These are phyloP conservation scores for Sebastes diaconus DNA, from an alignment of 2,797 vertebrate genomes.

Conservation along the genomic window DNA sequence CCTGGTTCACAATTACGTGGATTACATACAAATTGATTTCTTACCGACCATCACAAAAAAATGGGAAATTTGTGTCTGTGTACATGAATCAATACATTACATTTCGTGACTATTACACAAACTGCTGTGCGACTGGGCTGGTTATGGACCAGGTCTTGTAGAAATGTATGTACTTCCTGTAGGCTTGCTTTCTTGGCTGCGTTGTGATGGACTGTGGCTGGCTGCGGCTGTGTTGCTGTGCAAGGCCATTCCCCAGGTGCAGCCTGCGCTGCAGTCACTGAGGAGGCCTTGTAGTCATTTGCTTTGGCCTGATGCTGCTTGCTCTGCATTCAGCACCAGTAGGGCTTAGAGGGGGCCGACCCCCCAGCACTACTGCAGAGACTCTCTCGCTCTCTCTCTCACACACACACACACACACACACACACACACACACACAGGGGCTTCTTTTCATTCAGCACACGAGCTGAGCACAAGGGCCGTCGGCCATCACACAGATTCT, in stretches of 20 bases:
- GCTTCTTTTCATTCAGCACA: slow-evolving; percentile 77
- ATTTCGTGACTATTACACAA: too few species aligned
- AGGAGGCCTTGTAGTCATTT: slow-evolving; percentile 81
- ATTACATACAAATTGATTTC: too few species aligned
- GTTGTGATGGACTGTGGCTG: slow-evolving; percentile 25
- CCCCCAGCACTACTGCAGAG: slow-evolving; percentile 67
- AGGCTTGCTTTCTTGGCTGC: slow-evolving; percentile 11
- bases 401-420: neutral
- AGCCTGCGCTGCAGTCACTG: slow-evolving; percentile 78
- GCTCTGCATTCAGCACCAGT: slow-evolving; percentile 78
- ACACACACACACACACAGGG: slow-evolving; percentile 16
- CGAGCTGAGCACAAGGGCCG: slow-evolving; percentile 63
- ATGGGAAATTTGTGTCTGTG: too few species aligned
- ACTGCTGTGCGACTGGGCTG: too few species aligned
- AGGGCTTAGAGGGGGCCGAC: slow-evolving; percentile 49
- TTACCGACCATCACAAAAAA: too few species aligned
- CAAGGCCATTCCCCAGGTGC: slow-evolving; percentile 71
- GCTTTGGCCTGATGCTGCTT: slow-evolving; percentile 69
- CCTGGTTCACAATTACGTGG: too few species aligned
- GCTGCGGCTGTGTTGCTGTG: slow-evolving; percentile 50
- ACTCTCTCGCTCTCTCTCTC: slow-evolving; percentile 9
- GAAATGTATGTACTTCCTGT: neutral
- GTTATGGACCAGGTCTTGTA: neutral
- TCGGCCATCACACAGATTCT: slow-evolving; percentile 66
- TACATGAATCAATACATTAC: too few species aligned